Conservation (phyloP, 1,140 invertebrate species). For the Leptinotarsa undecemlineata region DNA sequence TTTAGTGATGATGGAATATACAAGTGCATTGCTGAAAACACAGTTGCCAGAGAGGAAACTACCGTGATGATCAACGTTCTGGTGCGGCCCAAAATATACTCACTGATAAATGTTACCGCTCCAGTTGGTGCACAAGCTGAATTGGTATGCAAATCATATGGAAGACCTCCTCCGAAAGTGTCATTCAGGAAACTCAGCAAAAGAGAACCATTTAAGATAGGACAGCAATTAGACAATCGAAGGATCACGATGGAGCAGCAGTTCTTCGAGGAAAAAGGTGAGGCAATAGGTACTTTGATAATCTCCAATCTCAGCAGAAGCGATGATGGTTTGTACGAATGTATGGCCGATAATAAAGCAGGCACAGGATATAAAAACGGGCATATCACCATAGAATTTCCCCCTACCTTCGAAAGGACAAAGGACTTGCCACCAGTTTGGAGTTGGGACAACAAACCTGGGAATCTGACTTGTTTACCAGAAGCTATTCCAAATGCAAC, state of each 20-base stretch:
- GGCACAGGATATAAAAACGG: conserved; percentile 74
- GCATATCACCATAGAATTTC: conserved; percentile 83
- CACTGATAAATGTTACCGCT: conserved; percentile 74
- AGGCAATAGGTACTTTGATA: conserved; percentile 66
- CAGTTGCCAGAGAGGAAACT: conserved; percentile 71
- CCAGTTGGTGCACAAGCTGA: conserved; percentile 65
- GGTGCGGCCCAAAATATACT: conserved; percentile 78
- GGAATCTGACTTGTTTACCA: conserved; percentile 86
- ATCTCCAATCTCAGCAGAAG: conserved; percentile 66
- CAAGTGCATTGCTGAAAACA: conserved; percentile 81
- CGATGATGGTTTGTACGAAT: conserved; percentile 89
- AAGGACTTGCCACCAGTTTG: conserved; percentile 69
- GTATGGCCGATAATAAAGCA: conserved; percentile 80
- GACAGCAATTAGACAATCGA: conserved; percentile 57
- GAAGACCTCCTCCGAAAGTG: conserved; percentile 76
- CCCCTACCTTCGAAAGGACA: conserved; percentile 77
- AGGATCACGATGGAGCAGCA: conserved; percentile 17
- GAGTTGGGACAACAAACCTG: conserved; percentile 78
- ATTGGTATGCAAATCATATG: conserved; percentile 75
- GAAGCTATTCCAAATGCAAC: conserved; percentile 91
- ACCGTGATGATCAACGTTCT: conserved; percentile 70
- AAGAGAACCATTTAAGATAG: conserved; percentile 62
- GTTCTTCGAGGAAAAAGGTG: conserved; percentile 48
- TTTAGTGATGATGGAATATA: conserved; percentile 80
- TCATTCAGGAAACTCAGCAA: conserved; percentile 70